Evolutionary conservation across 1,140 invertebrate genomes (phyloP).

Genomic region (Trichonephila inaurata): DNA sequence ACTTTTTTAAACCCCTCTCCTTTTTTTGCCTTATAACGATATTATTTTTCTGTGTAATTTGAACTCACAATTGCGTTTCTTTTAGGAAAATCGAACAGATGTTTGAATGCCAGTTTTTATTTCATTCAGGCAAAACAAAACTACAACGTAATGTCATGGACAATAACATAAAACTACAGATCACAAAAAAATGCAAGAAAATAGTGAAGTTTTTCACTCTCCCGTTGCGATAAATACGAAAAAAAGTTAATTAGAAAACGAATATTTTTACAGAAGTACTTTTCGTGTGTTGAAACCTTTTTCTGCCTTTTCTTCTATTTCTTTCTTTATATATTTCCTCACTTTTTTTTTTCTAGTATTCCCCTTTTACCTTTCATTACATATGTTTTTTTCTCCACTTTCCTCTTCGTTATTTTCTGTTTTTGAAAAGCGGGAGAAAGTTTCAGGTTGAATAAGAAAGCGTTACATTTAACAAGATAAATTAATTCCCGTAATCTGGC

Average conservation of each 20-base stretch:
- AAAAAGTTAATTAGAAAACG: constrained; percentile 77
- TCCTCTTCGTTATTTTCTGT: constrained; percentile 39
- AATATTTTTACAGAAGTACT: constrained; percentile 71
- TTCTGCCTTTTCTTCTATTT: constrained; percentile 28
- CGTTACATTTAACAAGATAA: constrained; percentile 75
- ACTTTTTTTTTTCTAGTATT: background rate
- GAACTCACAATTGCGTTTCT: constrained; percentile 69
- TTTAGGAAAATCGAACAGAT: constrained; percentile 72
- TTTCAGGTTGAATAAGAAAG: constrained; percentile 73
- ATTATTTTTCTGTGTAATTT: constrained; percentile 70
- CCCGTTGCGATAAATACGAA: constrained; percentile 27
- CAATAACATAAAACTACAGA: constrained; percentile 61
- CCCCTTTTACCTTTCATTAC: constrained; percentile 67
- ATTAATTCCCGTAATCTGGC: constrained; percentile 75
- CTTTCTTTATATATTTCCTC: background rate
- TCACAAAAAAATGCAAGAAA: constrained; percentile 27
- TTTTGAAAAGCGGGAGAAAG: constrained; percentile 61
- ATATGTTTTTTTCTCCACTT: constrained; percentile 32
- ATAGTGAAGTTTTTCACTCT: constrained; percentile 59
- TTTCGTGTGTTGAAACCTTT: constrained; percentile 57
- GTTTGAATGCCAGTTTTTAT: constrained; percentile 74
- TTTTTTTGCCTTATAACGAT: constrained; percentile 56
- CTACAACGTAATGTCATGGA: constrained; percentile 28
- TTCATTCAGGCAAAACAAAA: constrained; percentile 41
- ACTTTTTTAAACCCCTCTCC: background rate